These are phyloP conservation scores for Gymnodraco acuticeps DNA, from an alignment of 2,797 vertebrate species.

Conservation along the genomic window DNA sequence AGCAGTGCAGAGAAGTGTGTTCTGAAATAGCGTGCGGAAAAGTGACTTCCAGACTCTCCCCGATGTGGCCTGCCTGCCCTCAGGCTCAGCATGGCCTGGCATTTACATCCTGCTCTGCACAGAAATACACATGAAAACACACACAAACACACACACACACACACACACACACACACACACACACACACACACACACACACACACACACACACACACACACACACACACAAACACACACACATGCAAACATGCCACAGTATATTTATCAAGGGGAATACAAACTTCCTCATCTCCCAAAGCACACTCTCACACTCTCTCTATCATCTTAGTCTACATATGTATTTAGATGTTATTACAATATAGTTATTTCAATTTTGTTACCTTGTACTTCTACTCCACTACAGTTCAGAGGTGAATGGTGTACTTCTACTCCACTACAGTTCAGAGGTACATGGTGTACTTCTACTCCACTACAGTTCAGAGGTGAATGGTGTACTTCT, in stretches of 20 bases:
- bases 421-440: no score
- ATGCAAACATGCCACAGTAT: slow-evolving; percentile 16
- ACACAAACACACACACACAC: slow-evolving; percentile 26
- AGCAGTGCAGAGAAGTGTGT: slow-evolving; percentile 22
- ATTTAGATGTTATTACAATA: no score
- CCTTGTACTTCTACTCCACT: no score
- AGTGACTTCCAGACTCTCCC: slow-evolving; percentile 64
- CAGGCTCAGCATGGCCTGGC: slow-evolving; percentile 62
- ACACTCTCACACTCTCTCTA: background rate
- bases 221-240: slow-evolving; percentile 5
- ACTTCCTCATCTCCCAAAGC: slow-evolving; percentile 9
- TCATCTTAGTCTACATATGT: no score
- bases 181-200: slow-evolving; percentile 5
- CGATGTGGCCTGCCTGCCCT: slow-evolving; percentile 53
- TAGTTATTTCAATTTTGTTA: no score
- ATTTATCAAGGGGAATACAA: slow-evolving; percentile 39
- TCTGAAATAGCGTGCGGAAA: slow-evolving; percentile 63
- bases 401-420: no score
- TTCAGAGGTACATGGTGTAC: no score
- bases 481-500: no score
- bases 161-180: slow-evolving; percentile 23
- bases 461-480: no score
- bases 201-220: slow-evolving; percentile 23
- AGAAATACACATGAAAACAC: slow-evolving; percentile 15
- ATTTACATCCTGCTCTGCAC: slow-evolving; percentile 66